These are phyloP conservation scores for Lathamus discolor DNA, from an alignment of 2,113 vertebrate species.

Conservation along the genomic window DNA sequence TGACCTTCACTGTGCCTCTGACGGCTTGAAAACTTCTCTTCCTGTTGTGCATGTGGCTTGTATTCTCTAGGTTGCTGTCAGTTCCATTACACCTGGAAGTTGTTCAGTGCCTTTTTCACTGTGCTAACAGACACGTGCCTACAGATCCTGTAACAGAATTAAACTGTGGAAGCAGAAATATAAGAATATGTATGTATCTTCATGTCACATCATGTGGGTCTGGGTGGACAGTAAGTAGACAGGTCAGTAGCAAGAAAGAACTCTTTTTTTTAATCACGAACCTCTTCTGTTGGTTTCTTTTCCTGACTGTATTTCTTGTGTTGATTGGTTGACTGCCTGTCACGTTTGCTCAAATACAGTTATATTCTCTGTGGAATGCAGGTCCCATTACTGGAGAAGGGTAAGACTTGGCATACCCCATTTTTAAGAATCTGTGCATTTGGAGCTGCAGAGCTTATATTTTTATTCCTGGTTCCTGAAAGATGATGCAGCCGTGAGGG, in stretches of 20 bases:
- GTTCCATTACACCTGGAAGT: neutral
- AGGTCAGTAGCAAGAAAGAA: neutral
- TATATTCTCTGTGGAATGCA: neutral
- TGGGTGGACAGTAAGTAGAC: neutral
- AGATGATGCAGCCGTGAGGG: neutral
- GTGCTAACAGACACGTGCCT: neutral
- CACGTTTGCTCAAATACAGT: neutral
- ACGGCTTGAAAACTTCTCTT: neutral
- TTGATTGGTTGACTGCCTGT: neutral
- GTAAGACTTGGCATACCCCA: neutral
- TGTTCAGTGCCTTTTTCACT: constrained; percentile 17
- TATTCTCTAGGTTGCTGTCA: neutral
- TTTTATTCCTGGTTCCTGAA: neutral
- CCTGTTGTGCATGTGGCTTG: neutral
- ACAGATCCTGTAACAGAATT: neutral
- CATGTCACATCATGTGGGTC: neutral
- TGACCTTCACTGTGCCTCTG: neutral
- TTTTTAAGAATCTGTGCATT: neutral
- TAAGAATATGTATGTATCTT: neutral
- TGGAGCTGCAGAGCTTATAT: neutral
- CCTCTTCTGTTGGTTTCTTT: neutral
- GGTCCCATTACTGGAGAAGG: neutral
- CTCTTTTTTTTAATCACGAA: neutral
- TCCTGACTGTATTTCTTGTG: neutral
- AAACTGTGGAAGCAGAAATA: neutral